Evolutionary conservation across 2,797 vertebrate genomes (phyloP).

Genomic region (Petrocephalus schoutedeni): DNA sequence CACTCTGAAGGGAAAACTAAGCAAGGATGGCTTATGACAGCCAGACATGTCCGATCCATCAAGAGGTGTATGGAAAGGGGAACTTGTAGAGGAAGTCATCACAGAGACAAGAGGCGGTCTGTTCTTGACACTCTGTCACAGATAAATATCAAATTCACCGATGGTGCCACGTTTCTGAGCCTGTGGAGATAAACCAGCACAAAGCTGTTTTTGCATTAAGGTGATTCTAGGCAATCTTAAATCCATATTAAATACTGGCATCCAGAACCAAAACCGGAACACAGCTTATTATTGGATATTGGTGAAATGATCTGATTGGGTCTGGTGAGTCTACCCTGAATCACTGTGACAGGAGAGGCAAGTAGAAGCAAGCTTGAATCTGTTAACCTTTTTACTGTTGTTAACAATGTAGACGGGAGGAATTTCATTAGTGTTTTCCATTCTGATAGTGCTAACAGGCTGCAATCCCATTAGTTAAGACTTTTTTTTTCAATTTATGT

Average conservation of each 20-base stretch:
- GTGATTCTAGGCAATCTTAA: slow-evolving; percentile 24
- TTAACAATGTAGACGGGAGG: background rate
- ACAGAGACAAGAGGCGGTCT: background rate
- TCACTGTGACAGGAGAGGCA: slow-evolving; percentile 11
- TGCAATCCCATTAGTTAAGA: background rate
- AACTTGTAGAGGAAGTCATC: background rate
- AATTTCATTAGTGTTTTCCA: slow-evolving; percentile 12
- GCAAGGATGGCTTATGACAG: background rate
- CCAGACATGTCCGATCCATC: background rate
- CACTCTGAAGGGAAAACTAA: background rate
- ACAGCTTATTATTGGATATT: slow-evolving; percentile 17
- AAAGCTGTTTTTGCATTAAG: slow-evolving; percentile 22
- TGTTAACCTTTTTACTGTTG: background rate
- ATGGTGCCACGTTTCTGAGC: background rate
- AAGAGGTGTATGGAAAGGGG: background rate
- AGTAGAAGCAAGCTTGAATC: background rate
- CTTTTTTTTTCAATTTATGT: background rate
- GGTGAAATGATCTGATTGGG: slow-evolving; percentile 15
- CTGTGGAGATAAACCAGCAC: slow-evolving; percentile 21
- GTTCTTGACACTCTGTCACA: slow-evolving; percentile 17
- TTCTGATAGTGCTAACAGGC: background rate
- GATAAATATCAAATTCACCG: slow-evolving; percentile 22
- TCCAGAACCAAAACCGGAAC: slow-evolving; percentile 15
- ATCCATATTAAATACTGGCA: slow-evolving; percentile 17
- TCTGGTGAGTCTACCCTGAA: slow-evolving; percentile 12